Base-by-base conservation (phyloP, 1,140 invertebrate species). In the Platyscapa corneri region DNA sequence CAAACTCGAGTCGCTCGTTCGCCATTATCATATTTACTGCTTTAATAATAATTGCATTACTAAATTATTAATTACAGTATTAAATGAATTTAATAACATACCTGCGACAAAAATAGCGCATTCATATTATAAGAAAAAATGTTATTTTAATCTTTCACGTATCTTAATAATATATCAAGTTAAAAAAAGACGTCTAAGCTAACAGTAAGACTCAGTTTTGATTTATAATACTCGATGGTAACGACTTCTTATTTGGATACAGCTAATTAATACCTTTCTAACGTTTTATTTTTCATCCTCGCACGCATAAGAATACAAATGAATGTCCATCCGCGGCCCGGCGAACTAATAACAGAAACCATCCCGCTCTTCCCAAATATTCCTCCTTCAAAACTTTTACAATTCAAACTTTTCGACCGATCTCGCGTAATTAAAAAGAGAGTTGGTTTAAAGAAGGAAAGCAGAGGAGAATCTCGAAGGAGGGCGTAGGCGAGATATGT, bases 351-450 rank as follows among this genome's bases (percentile, higher is more conserved):
- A 70, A 70, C 34, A 7, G 32, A 70, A 70, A 70, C 7, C 32
- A 0, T 75, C n/a, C 18, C 72, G 42, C 20, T 37, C 42, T 46
- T n/a, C 12, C 8, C 1, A 75, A 46, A 42, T 75, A 32, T 30
- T 18, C 27, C 70, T 49, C 39, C 30, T 20, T 81, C 37, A 2
- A 81, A 72, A 82, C 30, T 67, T 80, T 67, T 64, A 72, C 79
- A 70, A 37, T 67, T 16, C 27, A 77, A 83, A 64, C 60, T 64
- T 77, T 49, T n/a, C 27, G 16, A 20, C n/a, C n/a, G n/a, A n/a
- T n/a, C n/a, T n/a, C n/a, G 27, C 23, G 37, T 83, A 83, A 83
- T 83, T 83, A 83, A 76, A 83, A 83, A 49, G 82, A 32, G 64
- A 70, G 42, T 32, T 81, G 49, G n/a, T 34, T n/a, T 0, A 56